A percentile compares a stretch with the other conserved stretches of the same genome.
Evolutionary conservation across 2,797 vertebrate species (phyloP).

Genomic region (Borostomias antarcticus): DNA sequence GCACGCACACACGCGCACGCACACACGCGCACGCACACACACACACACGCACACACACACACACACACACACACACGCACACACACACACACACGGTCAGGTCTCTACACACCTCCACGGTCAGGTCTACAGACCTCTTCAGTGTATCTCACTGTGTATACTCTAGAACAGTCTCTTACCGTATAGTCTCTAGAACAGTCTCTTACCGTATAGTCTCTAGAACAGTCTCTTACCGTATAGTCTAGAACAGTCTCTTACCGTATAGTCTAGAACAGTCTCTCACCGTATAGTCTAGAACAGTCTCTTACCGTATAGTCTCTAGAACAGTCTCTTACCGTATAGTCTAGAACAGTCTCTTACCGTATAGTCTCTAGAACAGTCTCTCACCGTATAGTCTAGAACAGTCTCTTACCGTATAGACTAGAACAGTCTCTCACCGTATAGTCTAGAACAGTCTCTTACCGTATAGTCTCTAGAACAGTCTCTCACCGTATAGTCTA

Average conservation of each 20-base stretch:
- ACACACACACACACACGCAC: no score
- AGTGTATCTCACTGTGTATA: neutral
- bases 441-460: neutral
- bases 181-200: slow-evolving; percentile 5
- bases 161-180: neutral
- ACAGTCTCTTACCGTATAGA: neutral
- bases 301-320: slow-evolving; percentile 39
- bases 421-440: neutral
- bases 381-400: no score
- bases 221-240: neutral
- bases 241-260: neutral
- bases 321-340: neutral
- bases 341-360: neutral
- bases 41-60: slow-evolving; percentile 17
- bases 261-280: slow-evolving; percentile 13
- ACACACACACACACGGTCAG: neutral
- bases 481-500: no score
- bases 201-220: no score
- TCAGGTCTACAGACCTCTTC: no score
- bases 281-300: no score
- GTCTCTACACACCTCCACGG: no score
- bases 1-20: neutral
- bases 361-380: slow-evolving; percentile 7
- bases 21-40: slow-evolving; percentile 8
- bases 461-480: slow-evolving; percentile 2